These are phyloP conservation scores for Acleris emargana DNA, from an alignment of 2,888 invertebrate genomes.

Conservation along the genomic window DNA sequence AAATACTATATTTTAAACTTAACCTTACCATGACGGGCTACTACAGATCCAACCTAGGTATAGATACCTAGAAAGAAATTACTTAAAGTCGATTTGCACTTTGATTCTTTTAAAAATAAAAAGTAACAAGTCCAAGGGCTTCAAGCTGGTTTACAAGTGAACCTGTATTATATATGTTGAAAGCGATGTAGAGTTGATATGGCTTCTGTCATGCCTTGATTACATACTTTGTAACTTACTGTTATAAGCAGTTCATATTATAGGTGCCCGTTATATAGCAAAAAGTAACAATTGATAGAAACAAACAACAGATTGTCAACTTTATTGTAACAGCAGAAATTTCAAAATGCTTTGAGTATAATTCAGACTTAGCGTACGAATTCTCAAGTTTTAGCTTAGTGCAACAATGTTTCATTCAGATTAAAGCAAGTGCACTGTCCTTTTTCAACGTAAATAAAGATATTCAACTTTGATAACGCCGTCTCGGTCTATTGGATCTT, in stretches of 20 bases:
- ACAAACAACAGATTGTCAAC: constrained; percentile 6
- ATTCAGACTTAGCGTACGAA: constrained; percentile 32
- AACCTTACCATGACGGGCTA: too few species aligned
- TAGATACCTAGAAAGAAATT: too few species aligned
- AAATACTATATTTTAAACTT: too few species aligned
- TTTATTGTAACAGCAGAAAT: constrained; percentile 1
- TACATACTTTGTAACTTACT: constrained; percentile 4
- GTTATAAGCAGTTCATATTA: constrained; percentile 20
- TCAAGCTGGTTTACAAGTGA: too few species aligned
- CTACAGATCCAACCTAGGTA: too few species aligned
- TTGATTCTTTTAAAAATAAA: too few species aligned
- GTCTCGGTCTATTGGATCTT: constrained; percentile 61
- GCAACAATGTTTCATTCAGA: constrained; percentile 78
- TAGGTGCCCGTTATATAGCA: neutral
- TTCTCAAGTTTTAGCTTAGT: constrained; percentile 42
- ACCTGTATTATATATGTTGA: too few species aligned
- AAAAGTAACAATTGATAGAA: constrained; percentile 1
- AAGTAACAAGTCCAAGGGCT: too few species aligned
- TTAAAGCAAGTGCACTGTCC: constrained; percentile 73
- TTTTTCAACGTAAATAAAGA: constrained; percentile 77
- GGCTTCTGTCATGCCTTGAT: neutral
- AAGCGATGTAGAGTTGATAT: too few species aligned
- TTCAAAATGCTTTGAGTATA: constrained; percentile 7
- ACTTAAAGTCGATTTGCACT: too few species aligned
- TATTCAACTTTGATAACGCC: constrained; percentile 77